phyloP scores from a whole-genome alignment of 2,888 invertebrate species.

The Drosophila maculinotata region DNA sequence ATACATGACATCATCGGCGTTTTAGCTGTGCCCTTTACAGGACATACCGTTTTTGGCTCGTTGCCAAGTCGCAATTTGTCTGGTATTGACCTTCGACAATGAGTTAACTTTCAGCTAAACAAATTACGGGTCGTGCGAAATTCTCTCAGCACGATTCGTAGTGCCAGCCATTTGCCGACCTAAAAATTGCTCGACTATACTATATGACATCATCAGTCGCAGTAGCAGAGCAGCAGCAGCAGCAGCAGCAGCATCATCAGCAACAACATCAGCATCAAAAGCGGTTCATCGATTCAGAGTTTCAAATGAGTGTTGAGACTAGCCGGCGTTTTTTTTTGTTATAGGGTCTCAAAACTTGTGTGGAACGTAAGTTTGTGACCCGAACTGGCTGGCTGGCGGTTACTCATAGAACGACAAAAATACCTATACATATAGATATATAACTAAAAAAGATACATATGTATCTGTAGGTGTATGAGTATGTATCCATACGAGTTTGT shows the following conservation, averaged over 20 bases:
- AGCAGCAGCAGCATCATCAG: constrained; percentile 49
- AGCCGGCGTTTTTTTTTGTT: constrained; percentile 43
- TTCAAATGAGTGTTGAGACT: constrained; percentile 29
- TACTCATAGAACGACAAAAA: constrained; percentile 60
- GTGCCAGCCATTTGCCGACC: too few relatives aligned
- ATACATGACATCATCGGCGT: constrained; percentile 56
- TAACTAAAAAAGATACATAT: constrained; percentile 22
- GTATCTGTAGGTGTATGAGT: constrained; percentile 18
- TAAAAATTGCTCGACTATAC: background rate
- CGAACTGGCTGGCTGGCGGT: constrained; percentile 37
- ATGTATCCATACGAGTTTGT: constrained; percentile 27
- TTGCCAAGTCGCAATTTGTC: constrained; percentile 31
- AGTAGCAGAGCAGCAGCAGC: too few relatives aligned
- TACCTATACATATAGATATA: constrained; percentile 19
- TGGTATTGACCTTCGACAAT: constrained; percentile 64
- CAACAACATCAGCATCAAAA: constrained; percentile 33
- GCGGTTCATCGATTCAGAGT: constrained; percentile 58
- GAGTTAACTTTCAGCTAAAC: constrained; percentile 37
- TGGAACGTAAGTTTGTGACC: constrained; percentile 68
- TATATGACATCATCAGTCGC: constrained; percentile 75
- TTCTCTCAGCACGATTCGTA: constrained; percentile 27
- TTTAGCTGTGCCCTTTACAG: constrained; percentile 31
- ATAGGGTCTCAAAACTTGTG: constrained; percentile 50
- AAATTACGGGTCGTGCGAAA: constrained; percentile 52
- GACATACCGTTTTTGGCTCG: constrained; percentile 13